Base-by-base conservation (phyloP, 2,888 invertebrate genomes). In the Acleris literana region DNA sequence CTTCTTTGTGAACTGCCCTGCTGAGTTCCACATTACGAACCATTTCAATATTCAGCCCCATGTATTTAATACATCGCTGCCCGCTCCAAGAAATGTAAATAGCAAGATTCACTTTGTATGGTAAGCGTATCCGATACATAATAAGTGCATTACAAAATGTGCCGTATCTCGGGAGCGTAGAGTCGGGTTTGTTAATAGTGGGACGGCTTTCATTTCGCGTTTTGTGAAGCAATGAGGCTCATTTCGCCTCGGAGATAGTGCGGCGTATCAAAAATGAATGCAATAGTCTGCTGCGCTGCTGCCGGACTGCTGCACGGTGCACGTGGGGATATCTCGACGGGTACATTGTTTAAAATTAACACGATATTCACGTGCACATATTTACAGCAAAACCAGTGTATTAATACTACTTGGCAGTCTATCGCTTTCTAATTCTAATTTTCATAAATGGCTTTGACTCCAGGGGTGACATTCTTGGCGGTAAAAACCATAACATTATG, bases 201-300 rank as follows among this genome's bases (percentile, higher is more conserved):
- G 44, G 20, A 16, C 11, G 64, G 49, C 51, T 61, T 65, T 65
- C 55, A 56, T 56, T 56, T 51, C 51, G 20, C 29, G 49, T 66
- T 66, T 66, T 62, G 62, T 62, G 18, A 57, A 18, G 65, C 61
- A 61, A 61, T 57, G 65, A 57, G 52, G 56, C 61, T 66, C 56
- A 66, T 61, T 65, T 66, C 46, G 46, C 3, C 48, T 44, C 29
- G 54, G 18, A 25, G 46, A 57, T 60, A 51, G 60, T 55, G 51
- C 52, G 51, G 51, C 20, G 56, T 48, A 66, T 57, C 65, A 61
- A 57, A 60, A 52, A 61, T 61, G 56, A 46, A 66, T 60, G 64
- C 64, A 51, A 44, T 60, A 29, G 56, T 46, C 33, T 33, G 58
- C n/a, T 18, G 57, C 48, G 22, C 44, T 56, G n/a, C n/a, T n/a